A percentile compares a stretch with the other conserved stretches of the same genome.
Evolutionary conservation across 1,140 invertebrate species (phyloP).

Genomic region (Gryllus bimaculatus): DNA sequence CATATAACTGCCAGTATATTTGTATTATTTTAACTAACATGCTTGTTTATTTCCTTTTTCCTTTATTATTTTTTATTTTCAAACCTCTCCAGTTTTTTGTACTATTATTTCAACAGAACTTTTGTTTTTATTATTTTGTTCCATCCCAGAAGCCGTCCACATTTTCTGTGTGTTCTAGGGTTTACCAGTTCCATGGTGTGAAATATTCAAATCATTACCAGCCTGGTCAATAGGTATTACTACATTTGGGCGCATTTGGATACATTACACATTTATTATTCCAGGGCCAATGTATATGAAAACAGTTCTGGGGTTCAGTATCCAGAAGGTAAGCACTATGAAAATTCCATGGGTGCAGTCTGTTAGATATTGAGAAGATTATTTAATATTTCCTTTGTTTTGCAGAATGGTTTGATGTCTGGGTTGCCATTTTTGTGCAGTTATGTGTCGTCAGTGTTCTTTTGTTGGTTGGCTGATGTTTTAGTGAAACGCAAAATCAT

Average conservation of each 20-base stretch:
- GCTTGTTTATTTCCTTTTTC: neutral
- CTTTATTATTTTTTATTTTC: neutral
- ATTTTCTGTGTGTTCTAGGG: conserved; percentile 27
- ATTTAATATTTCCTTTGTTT: conserved; percentile 18
- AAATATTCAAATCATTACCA: conserved; percentile 64
- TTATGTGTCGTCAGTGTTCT: conserved; percentile 57
- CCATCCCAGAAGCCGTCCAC: neutral
- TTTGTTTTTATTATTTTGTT: conserved; percentile 17
- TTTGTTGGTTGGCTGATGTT: conserved; percentile 59
- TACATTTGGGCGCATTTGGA: conserved; percentile 61
- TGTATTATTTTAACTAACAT: neutral
- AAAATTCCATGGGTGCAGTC: conserved; percentile 7
- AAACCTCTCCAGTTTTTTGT: neutral
- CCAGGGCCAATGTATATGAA: conserved; percentile 63
- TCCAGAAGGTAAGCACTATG: conserved; percentile 48
- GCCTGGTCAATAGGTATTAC: conserved; percentile 73
- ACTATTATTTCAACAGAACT: neutral
- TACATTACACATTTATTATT: conserved; percentile 61
- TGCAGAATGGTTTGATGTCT: conserved; percentile 53
- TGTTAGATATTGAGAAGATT: neutral
- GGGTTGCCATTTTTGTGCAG: conserved; percentile 59
- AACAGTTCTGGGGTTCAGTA: conserved; percentile 54
- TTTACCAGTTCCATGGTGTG: conserved; percentile 57
- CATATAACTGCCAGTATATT: neutral
- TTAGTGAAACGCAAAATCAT: conserved; percentile 47